A percentile compares a stretch with the other conserved stretches of the same genome.
phyloP scores from a whole-genome alignment of 2,888 invertebrate genomes.

The Zelleria hepariella region DNA sequence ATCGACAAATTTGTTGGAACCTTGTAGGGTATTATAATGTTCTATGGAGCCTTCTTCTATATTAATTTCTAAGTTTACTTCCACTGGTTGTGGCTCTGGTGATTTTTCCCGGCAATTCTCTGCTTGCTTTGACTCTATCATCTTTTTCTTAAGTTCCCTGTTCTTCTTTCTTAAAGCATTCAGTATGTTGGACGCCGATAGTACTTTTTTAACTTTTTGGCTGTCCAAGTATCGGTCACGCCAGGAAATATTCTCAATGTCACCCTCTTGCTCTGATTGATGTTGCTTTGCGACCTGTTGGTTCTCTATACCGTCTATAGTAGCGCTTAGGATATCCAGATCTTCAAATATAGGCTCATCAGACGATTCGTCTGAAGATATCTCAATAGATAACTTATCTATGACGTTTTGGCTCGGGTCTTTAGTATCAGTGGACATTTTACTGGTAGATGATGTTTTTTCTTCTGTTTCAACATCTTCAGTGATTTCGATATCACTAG shows the following conservation, averaged over 20 bases:
- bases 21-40: conserved; percentile 64
- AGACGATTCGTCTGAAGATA: conserved; percentile 53
- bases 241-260: conserved; percentile 57
- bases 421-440: not conserved
- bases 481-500: not conserved
- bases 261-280: conserved; percentile 21
- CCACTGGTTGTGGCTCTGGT: conserved; percentile 10
- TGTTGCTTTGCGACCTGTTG: conserved; percentile 37
- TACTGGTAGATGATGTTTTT: not conserved
- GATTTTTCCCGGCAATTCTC: conserved; percentile 14
- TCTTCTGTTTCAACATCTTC: not conserved
- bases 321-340: conserved; percentile 59
- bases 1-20: conserved; percentile 47
- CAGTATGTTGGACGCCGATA: conserved; percentile 67
- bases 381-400: conserved; percentile 40
- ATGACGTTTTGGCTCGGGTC: not conserved
- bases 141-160: conserved; percentile 51
- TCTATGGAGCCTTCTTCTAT: conserved; percentile 67
- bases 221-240: conserved; percentile 73
- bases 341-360: conserved; percentile 59
- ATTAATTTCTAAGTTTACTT: conserved; percentile 39
- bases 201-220: conserved; percentile 71
- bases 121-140: conserved; percentile 37
- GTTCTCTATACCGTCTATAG: conserved; percentile 56
- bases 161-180: conserved; percentile 75